Evolutionary conservation across 64 coral and sea anemone genomes (phyloP).

Genomic region (Montipora capricornis): DNA sequence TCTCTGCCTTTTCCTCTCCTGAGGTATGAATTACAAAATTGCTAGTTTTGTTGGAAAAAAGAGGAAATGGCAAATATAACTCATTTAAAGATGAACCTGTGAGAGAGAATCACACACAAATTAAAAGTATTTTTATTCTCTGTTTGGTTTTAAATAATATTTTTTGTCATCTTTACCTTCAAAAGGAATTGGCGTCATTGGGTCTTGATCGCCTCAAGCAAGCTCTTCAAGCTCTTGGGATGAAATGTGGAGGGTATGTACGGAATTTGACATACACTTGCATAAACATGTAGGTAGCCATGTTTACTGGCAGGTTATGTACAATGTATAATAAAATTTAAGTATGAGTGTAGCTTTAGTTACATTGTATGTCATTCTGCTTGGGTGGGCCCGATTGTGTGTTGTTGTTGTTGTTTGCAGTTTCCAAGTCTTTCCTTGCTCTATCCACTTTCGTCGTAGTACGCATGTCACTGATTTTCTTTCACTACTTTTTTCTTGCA

Average conservation of each 20-base stretch:
- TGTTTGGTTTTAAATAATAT: neutral
- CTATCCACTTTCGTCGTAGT: neutral
- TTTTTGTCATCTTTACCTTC: neutral
- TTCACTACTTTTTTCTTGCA: neutral
- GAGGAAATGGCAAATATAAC: no score
- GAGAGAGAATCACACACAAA: no score
- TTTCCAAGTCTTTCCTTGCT: no score
- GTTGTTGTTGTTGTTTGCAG: neutral
- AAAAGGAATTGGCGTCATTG: constrained; percentile 88
- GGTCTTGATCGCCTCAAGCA: constrained; percentile 93
- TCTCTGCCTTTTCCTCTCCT: constrained; percentile 96
- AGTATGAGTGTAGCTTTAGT: no score
- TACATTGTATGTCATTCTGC: no score
- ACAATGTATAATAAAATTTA: no score
- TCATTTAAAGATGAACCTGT: no score
- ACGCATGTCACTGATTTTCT: no score
- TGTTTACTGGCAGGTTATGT: no score
- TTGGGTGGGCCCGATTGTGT: neutral
- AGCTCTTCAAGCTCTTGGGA: constrained; percentile 90
- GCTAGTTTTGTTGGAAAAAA: no score
- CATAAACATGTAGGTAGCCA: no score
- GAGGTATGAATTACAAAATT: constrained; percentile 51
- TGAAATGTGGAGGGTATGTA: constrained; percentile 95
- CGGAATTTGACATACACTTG: no score
- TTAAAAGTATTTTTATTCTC: neutral